A percentile compares a stretch with the other conserved stretches of the same genome.
These are phyloP conservation scores for Ceratosolen solmsi DNA, from an alignment of 1,140 invertebrate species.

Conservation along the genomic window DNA sequence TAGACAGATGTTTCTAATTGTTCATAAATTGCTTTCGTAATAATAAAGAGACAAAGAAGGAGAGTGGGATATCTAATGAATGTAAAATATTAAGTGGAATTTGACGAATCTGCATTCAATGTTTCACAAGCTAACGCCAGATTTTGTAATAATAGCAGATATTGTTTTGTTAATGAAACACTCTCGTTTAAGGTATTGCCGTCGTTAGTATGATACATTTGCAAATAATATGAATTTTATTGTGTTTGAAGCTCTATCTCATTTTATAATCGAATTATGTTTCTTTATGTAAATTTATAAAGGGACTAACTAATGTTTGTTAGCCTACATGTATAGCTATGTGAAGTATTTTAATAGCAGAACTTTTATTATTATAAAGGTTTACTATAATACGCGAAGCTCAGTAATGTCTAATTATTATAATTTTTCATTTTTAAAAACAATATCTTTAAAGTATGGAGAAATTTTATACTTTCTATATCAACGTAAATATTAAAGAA, in stretches of 20 bases:
- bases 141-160: background rate
- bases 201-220: constrained; percentile 1
- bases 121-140: background rate
- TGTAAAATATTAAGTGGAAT: background rate
- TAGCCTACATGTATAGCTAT: constrained; percentile 19
- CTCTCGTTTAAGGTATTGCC: constrained; percentile 46
- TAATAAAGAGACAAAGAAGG: background rate
- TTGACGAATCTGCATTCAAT: constrained; percentile 25
- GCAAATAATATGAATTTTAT: background rate
- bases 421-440: too few relatives aligned
- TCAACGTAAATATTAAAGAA: too few relatives aligned
- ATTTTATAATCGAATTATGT: background rate
- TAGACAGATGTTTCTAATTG: background rate
- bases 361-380: too few relatives aligned
- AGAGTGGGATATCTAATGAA: background rate
- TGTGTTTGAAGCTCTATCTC: too few relatives aligned
- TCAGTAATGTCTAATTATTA: too few relatives aligned
- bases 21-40: background rate
- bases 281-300: background rate
- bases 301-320: background rate
- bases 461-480: too few relatives aligned
- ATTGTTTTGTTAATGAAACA: constrained; percentile 45
- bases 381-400: too few relatives aligned
- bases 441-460: too few relatives aligned
- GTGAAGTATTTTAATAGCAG: background rate